Conservation (phyloP, 2,797 vertebrate species). For the Hydrocynus forskahlii region DNA sequence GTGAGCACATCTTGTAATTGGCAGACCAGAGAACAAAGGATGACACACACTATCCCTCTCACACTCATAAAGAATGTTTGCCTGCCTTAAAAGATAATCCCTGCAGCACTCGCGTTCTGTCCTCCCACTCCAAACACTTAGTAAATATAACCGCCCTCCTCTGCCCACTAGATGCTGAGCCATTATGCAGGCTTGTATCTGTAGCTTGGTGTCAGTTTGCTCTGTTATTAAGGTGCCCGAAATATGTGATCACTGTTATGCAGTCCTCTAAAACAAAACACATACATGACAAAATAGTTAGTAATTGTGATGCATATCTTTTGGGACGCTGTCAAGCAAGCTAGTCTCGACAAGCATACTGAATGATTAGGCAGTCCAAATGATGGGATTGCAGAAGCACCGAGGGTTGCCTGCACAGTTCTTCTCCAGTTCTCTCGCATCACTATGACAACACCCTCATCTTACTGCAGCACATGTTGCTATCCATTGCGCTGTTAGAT, state of each 20-base stretch:
- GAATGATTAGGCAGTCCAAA: conserved; percentile 36
- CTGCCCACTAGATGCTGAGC: conserved; percentile 72
- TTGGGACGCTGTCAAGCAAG: conserved; percentile 10
- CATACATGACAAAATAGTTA: neutral
- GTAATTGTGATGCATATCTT: neutral
- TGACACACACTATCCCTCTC: conserved; percentile 32
- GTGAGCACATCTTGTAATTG: conserved; percentile 3
- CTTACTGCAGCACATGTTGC: conserved; percentile 67
- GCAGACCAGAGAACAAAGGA: conserved; percentile 30
- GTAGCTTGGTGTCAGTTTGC: conserved; percentile 53
- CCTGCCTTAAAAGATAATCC: conserved; percentile 57
- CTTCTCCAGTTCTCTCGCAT: conserved; percentile 75
- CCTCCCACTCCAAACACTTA: conserved; percentile 68
- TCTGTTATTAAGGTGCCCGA: conserved; percentile 5
- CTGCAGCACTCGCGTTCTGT: conserved; percentile 63
- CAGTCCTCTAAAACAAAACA: neutral
- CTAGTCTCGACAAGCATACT: conserved; percentile 19
- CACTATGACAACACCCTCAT: conserved; percentile 84
- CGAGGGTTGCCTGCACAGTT: conserved; percentile 67
- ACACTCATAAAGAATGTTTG: conserved; percentile 51
- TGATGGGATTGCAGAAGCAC: conserved; percentile 34
- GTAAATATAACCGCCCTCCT: conserved; percentile 60
- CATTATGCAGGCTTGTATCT: conserved; percentile 60
- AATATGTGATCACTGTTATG: neutral
- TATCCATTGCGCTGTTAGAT: conserved; percentile 62